phyloP scores from a whole-genome alignment of 1,140 invertebrate genomes.

The Drosophila orosa region DNA sequence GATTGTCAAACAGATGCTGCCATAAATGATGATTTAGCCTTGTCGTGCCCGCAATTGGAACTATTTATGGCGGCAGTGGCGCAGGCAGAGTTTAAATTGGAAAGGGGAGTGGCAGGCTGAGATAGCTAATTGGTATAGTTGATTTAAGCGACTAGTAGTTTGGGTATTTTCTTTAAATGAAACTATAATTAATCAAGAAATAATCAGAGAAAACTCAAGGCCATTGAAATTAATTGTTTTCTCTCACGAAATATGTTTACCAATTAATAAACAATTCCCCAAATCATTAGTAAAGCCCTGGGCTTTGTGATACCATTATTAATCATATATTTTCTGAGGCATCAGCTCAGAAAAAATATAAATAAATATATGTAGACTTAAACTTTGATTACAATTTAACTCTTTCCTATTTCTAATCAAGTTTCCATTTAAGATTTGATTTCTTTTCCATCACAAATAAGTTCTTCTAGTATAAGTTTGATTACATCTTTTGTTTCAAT shows the following conservation, averaged over 20 bases:
- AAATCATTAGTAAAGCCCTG: neutral
- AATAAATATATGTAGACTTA: neutral
- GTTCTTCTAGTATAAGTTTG: neutral
- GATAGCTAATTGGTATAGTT: neutral
- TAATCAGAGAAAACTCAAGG: neutral
- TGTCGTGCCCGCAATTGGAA: slow-evolving; percentile 14
- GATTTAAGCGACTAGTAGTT: neutral
- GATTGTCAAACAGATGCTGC: slow-evolving; percentile 39
- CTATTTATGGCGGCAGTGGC: slow-evolving; percentile 18
- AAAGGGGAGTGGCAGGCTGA: neutral
- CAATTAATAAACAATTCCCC: neutral
- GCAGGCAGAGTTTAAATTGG: slow-evolving; percentile 3
- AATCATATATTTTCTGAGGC: neutral
- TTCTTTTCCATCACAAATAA: neutral
- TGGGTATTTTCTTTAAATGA: neutral
- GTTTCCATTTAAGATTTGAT: neutral
- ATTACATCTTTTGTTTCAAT: slow-evolving; percentile 15
- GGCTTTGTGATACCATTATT: too few species aligned
- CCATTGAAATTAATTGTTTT: neutral
- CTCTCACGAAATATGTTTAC: too few species aligned
- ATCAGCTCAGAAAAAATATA: neutral
- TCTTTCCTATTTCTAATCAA: neutral
- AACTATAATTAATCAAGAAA: slow-evolving; percentile 1
- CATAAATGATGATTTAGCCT: slow-evolving; percentile 46
- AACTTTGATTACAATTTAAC: neutral